Base-by-base conservation (phyloP, 2,113 vertebrate species). In the Phoxinus phoxinus region DNA sequence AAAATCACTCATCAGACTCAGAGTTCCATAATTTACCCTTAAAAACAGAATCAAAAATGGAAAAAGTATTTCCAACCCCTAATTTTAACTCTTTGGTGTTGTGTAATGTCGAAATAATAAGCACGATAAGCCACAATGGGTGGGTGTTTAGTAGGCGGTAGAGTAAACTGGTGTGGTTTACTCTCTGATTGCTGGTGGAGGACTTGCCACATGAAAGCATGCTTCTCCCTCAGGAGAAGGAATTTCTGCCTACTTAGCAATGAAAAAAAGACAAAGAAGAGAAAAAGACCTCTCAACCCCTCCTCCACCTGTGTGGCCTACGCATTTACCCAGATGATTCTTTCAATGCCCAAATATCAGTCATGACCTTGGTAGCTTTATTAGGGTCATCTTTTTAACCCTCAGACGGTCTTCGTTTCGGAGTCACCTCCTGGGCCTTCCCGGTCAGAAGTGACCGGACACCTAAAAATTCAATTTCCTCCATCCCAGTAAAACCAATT, bases 201-300 rank as follows among this genome's bases (percentile, higher is more conserved):
- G 94, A 91, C 94, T 96, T 93, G 93, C 94, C 94, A 95, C 92
- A 94, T 92, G 90, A 96, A 96, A 94, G 91, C 93, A 89, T 77
- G 90, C 91, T 90, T 93, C 91, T 91, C 92, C 93, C 93, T 86
- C 88, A 90, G 92, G 88, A 93, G 92, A 94, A 93, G 93, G 91
- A 92, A 91, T 93, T 92, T 80, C 87, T 93, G 90, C 91, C 94
- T 92, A 89, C 90, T 91, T 91, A 88, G 91, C 91, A 90, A 90
- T 88, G 46, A 74, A 78, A 87, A 87, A 89, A 86, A 86, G 88
- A 90, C 77, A 90, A 72, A 86, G 88, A 93, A 92, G 89, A 86
- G 90, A 89, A 89, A 93, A 93, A 90, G 89, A 87, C 87, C 89
- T 92, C 92, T 92, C 94, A 91, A 94, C 94, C 91, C 91, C 90